Base-by-base conservation (phyloP, 1,140 invertebrate genomes). In the Epicauta chinensis region DNA sequence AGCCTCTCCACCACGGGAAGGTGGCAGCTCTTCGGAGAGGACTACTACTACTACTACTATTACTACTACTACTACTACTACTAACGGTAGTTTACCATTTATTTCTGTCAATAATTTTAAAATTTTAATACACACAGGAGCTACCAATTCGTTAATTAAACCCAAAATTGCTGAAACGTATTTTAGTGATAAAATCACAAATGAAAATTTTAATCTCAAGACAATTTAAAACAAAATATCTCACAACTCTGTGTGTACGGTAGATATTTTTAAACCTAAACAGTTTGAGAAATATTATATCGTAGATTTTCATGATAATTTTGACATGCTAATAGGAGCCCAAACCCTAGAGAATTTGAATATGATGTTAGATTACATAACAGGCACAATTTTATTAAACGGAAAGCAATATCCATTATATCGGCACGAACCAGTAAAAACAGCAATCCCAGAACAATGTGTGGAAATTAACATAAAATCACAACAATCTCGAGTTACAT, bases 61-160 rank as follows among this genome's bases (percentile, higher is more conserved):
- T n/a, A n/a, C n/a, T n/a, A n/a, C n/a, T n/a, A n/a, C n/a, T n/a
- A n/a, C n/a, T n/a, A n/a, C n/a, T 36, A 36, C 14, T 3, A 14
- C 9, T 12, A 46, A 36, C 16, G 32, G 11, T 16, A 38, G 11
- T 39, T 38, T 23, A 31, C 29, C 38, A 29, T 23, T 23, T 23
- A 6, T 23, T 6, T n/a, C n/a, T 23, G 17, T 23, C 17, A 23
- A 23, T 23, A 23, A 23, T 23, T 36, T 16, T 11, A 37, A 39
- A 37, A 32, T 38, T 39, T 39, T 48, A 29, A 30, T 46, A 34
- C 15, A 48, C 13, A 38, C 3, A 12, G 46, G 46, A 10, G 46
- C 46, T 17, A 39, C 35, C 9, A 14, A 29, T 38, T 38, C 35
- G 2, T 38, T 30, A 29, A 39, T 48, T 29, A 39, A 48, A 13